Evolutionary conservation across 2,113 vertebrate species (phyloP), one percentile per base, ranked within the genome.

Genomic region (Xiphophorus maculatus): DNA sequence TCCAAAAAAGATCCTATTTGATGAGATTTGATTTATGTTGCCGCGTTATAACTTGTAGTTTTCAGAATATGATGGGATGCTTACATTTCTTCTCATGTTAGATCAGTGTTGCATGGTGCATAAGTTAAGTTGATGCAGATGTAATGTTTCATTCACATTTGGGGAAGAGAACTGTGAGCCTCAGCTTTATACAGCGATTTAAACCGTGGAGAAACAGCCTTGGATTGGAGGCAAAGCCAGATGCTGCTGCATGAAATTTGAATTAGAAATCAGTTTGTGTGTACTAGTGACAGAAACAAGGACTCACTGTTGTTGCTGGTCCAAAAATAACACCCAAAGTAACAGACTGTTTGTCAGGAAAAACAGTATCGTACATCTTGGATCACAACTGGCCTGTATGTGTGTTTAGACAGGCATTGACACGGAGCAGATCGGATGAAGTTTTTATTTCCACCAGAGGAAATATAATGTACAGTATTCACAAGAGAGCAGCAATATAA

Each of bases 241-340:
- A 30, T 30, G 58, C 22, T 9, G 74, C 63, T 69, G 65, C 73
- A 27, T 86, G 27, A 30, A 30, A 14, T 69, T 80, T 74, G 40
- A 65, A 27, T 74, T 9, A 25, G 22, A 66, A 80, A 80, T 60
- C n/a, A 73, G 28, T 7, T n/a, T 17, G 37, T 61, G 40, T 3
- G 73, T 7, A 5, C 0, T 25, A 5, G 27, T 19, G 27, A 35
- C 66, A 19, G 30, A 72, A 29, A 35, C 71, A 58, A 40, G 29
- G 1, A 5, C 0, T 29, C 10, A 15, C 2, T 40, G 5, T 66
- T 14, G 13, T 8, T 61, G 51, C 51, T 58, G 51, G 22, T n/a
- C 22, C 51, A 58, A n/a, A n/a, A 58, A 58, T 58, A n/a, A n/a
- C 25, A 58, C 51, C 51, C 51, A 25, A n/a, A n/a, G n/a, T 58